These are phyloP conservation scores for Psettodes erumei DNA, from an alignment of 2,113 vertebrate species.

Conservation along the genomic window DNA sequence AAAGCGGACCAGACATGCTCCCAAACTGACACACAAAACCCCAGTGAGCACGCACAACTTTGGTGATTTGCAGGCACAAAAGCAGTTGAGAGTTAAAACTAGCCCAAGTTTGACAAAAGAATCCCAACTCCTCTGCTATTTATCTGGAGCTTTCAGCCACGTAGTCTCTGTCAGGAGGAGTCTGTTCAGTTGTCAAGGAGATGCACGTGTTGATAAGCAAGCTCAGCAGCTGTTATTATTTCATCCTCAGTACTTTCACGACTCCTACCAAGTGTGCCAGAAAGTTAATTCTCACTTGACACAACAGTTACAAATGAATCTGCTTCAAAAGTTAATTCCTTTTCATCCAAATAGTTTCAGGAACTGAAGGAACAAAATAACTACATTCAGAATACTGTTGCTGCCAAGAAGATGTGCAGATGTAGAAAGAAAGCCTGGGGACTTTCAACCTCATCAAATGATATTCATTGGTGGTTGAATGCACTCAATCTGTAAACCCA, in stretches of 20 bases:
- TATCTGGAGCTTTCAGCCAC: not conserved
- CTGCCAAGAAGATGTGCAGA: not conserved
- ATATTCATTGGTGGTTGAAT: not conserved
- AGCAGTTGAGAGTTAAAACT: not conserved
- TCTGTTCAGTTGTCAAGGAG: not conserved
- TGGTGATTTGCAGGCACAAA: slow-evolving; percentile 13
- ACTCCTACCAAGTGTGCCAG: not conserved
- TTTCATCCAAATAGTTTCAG: not conserved
- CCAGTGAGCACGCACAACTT: not conserved
- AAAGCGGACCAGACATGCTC: not conserved
- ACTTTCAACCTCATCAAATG: not conserved
- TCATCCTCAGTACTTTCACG: not conserved
- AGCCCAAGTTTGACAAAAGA: not conserved
- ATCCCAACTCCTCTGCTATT: not conserved
- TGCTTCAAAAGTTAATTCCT: not conserved
- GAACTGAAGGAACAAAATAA: not conserved
- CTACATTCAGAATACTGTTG: no score
- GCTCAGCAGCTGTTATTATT: not conserved
- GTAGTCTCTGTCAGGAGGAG: not conserved
- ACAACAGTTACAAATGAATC: not conserved
- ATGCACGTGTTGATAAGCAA: not conserved
- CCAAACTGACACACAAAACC: not conserved
- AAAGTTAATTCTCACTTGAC: not conserved
- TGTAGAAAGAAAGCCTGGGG: not conserved
- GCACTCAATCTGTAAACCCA: not conserved